Base-by-base conservation (phyloP, 2,888 invertebrate genomes). In the Patella caerulea region DNA sequence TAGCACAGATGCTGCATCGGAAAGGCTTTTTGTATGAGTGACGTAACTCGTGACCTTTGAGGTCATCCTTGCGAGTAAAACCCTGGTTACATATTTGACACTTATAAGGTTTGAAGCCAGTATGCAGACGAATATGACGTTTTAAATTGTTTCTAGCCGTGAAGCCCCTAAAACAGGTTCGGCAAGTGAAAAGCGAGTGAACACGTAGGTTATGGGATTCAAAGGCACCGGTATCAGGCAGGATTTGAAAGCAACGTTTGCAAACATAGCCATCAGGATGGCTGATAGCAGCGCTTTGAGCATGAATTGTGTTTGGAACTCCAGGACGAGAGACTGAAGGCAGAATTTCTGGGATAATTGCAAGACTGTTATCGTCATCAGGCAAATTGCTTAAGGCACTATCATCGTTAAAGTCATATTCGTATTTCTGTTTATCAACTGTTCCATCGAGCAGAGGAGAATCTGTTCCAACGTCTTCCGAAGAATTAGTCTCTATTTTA, bases 71-170 rank as follows among this genome's bases (percentile, higher is more conserved):
- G 29, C 89, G 82, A 0, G 87, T 83, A 76, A 89, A 88, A 52
- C 85, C 82, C 73, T 85, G 85, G 0, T 80, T 76, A 76, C 89
- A 87, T 56, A 83, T 82, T 12, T 79, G 77, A 76, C 88, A 88
- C 45, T 84, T 78, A 80, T 86, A 87, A 0, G 88, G 87, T 65
- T 84, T 85, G n/a, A 85, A 81, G 3, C 88, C 88, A 2, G 87
- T 86, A 77, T 88, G 88, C 45, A 88, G 80, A 2, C 88, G 83
- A 29, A 86, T 83, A 71, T 89, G 89, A 1, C 86, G 83, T 71
- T 88, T 85, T 82, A 88, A 85, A 75, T 88, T 87, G 69, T 85
- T 87, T 71, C 86, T 76, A 17, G 86, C 85, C 2, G 88, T 87
- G 77, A 89, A 88, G 5, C 87, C 84, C 15, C 83, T 76, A 70